Evolutionary conservation across 2,797 vertebrate species (phyloP), one percentile per base, ranked within the genome.

Genomic region (Pteronotus mesoamericanus): DNA sequence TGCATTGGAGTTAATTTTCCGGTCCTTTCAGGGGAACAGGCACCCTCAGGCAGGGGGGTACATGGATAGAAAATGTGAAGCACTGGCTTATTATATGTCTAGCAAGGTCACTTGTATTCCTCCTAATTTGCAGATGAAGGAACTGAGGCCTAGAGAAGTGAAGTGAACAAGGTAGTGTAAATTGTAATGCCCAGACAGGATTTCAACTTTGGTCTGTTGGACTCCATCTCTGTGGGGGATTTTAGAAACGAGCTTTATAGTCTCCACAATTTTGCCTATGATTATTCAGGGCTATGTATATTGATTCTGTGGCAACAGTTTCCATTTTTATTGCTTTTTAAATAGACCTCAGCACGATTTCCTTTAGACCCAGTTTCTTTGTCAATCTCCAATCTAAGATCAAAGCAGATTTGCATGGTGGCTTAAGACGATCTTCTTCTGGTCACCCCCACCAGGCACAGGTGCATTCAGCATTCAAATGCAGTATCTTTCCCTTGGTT

Each of bases 251-350:
- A 94, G 79, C 16, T 72, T 79, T 57, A 32, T 86, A 75, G 96
- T 68, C 80, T 79, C 75, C 51, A 84, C 2, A 71, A 7, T 90
- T 85, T 86, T 91, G 72, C 19, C 53, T 89, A 9, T 75, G 46
- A 72, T 57, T 19, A 48, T 32, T 42, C 48, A 95, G 64, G 14
- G 7, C 14, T n/a, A 72, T 16, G 26, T 37, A 34, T 69, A 71
- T n/a, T 55, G 39, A 86, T 46, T 90, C 57, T 95, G 22, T 72
- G 46, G 44, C 29, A 86, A 46, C 5, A 61, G 19, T 57, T 89
- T 89, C 46, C 78, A 80, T 85, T 93, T 93, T 79, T 80, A 64
- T 72, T 74, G 71, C 71, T 87, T 96, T 95, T 79, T 39, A 64
- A 91, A 75, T 34, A 57, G 71, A 79, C 51, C 48, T 88, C 34